Conservation (phyloP, 2,113 vertebrate genomes). For the Lampris incognitus region DNA sequence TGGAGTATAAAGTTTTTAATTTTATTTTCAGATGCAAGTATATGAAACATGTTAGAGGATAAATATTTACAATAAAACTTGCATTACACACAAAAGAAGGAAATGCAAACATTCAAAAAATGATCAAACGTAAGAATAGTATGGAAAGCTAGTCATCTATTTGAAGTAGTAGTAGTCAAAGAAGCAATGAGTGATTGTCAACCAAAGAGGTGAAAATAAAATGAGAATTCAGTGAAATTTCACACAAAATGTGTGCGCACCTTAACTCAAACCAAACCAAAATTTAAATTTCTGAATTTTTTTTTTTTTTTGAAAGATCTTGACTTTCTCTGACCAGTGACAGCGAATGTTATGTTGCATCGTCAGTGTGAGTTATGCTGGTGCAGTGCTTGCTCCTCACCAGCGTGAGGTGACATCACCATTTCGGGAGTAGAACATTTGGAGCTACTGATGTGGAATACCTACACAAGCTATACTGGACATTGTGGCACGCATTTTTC, state of each 20-base stretch:
- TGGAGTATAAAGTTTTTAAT: constrained; percentile 78
- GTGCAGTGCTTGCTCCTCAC: constrained; percentile 61
- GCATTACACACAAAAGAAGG: constrained; percentile 73
- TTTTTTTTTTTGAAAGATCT: too few species aligned
- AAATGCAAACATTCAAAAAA: constrained; percentile 72
- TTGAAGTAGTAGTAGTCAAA: constrained; percentile 49
- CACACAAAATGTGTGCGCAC: constrained; percentile 40
- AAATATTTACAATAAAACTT: constrained; percentile 83
- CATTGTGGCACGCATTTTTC: neutral
- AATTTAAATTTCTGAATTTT: constrained; percentile 16
- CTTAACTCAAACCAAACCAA: constrained; percentile 22
- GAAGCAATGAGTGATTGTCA: constrained; percentile 75
- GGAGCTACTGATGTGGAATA: constrained; percentile 36
- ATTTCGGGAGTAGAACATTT: constrained; percentile 43
- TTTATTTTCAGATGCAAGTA: constrained; percentile 83
- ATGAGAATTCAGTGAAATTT: constrained; percentile 32
- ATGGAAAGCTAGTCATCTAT: constrained; percentile 49
- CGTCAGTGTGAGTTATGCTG: constrained; percentile 53
- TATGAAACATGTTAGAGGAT: constrained; percentile 84
- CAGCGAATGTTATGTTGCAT: constrained; percentile 25
- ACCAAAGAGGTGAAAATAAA: constrained; percentile 52
- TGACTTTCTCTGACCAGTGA: neutral
- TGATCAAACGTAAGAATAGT: constrained; percentile 44
- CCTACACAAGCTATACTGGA: constrained; percentile 41
- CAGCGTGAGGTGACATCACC: constrained; percentile 67